Conservation (phyloP, 1,140 invertebrate species). For the Drosophila nannoptera region DNA sequence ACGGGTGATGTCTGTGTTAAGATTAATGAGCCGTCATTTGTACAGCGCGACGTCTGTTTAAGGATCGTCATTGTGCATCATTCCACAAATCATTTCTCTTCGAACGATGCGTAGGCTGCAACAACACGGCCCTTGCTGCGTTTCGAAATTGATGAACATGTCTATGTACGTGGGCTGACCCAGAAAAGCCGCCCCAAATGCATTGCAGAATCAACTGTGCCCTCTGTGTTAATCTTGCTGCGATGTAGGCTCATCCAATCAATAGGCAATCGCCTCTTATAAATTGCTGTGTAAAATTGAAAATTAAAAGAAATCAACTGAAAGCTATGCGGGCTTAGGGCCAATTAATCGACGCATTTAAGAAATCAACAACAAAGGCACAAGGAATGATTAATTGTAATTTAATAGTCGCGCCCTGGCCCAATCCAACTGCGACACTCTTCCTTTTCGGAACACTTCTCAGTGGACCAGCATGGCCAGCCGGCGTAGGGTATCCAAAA, state of each 20-base stretch:
- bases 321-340: slow-evolving; percentile 58
- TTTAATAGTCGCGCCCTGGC: slow-evolving; percentile 56
- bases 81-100: slow-evolving; percentile 46
- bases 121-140: background rate
- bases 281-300: slow-evolving; percentile 73
- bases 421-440: slow-evolving; percentile 18
- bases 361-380: slow-evolving; percentile 60
- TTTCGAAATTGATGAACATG: slow-evolving; percentile 66
- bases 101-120: slow-evolving; percentile 55
- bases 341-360: slow-evolving; percentile 74
- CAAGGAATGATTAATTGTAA: slow-evolving; percentile 65
- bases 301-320: slow-evolving; percentile 57
- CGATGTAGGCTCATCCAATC: slow-evolving; percentile 65
- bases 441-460: too few relatives aligned
- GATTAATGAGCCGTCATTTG: slow-evolving; percentile 62
- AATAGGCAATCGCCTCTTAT: slow-evolving; percentile 53
- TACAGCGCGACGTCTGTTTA: slow-evolving; percentile 48
- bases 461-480: too few relatives aligned
- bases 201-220: slow-evolving; percentile 43
- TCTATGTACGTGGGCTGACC: slow-evolving; percentile 47
- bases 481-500: background rate
- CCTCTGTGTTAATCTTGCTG: slow-evolving; percentile 49
- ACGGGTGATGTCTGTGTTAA: slow-evolving; percentile 32
- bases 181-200: slow-evolving; percentile 37
- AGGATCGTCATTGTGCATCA: slow-evolving; percentile 59